A percentile compares a stretch with the other conserved stretches of the same genome.
Conservation (phyloP, 2,113 vertebrate genomes). For the Chionodraco myersi region DNA sequence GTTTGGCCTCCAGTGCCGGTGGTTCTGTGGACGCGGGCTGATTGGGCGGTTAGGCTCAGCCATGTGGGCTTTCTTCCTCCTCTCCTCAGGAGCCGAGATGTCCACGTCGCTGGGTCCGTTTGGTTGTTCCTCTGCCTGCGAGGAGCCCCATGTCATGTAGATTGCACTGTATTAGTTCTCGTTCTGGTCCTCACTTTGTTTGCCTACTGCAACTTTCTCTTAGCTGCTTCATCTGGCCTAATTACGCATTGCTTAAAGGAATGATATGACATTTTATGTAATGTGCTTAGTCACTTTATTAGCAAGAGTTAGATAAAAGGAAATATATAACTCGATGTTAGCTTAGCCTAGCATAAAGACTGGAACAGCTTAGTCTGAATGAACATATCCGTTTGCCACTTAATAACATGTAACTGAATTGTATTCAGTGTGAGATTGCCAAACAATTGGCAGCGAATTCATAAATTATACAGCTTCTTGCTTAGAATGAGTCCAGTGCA, state of each 20-base stretch:
- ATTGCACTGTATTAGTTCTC: constrained; percentile 21
- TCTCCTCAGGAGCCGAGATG: constrained; percentile 74
- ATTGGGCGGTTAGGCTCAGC: constrained; percentile 70
- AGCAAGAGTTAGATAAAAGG: background rate
- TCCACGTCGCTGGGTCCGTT: constrained; percentile 78
- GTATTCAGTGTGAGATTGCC: background rate
- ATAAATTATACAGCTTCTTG: background rate
- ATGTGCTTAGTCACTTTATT: background rate
- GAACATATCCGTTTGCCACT: background rate
- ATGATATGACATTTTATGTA: constrained; percentile 3
- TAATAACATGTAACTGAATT: background rate
- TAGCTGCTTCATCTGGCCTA: background rate
- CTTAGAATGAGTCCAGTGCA: background rate
- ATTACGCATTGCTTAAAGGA: background rate
- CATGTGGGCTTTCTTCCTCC: constrained; percentile 78
- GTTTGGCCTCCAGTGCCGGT: constrained; percentile 73
- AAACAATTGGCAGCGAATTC: background rate
- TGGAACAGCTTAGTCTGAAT: background rate
- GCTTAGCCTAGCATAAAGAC: constrained; percentile 13
- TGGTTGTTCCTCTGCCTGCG: constrained; percentile 61
- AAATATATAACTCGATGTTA: background rate
- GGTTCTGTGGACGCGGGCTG: constrained; percentile 81
- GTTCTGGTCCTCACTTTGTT: constrained; percentile 4
- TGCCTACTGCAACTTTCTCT: background rate
- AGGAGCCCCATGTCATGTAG: constrained; percentile 37